Percentiles rank a stretch among this genome's conserved stretches.
These are phyloP conservation scores for Diprion similis DNA, from an alignment of 1,140 invertebrate genomes.

Conservation along the genomic window DNA sequence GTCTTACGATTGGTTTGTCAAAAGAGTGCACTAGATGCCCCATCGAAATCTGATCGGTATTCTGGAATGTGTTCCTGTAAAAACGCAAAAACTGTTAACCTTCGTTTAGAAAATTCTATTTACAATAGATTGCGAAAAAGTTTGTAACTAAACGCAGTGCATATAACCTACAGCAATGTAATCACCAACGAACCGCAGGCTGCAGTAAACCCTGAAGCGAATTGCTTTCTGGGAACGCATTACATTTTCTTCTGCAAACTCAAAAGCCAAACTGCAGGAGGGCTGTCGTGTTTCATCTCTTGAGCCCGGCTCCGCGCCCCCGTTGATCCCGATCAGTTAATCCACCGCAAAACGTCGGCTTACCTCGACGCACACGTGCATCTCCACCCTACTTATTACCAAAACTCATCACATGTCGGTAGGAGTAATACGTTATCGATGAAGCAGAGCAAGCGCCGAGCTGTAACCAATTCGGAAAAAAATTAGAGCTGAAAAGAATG, in stretches of 20 bases:
- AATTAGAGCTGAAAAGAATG: neutral
- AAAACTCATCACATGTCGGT: neutral
- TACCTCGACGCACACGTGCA: slow-evolving; percentile 1
- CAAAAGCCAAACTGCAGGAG: too few relatives aligned
- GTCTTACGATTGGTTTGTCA: too few relatives aligned
- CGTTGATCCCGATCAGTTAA: neutral
- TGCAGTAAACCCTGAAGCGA: neutral
- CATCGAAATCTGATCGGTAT: too few relatives aligned
- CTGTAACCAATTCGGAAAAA: neutral
- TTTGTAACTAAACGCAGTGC: neutral
- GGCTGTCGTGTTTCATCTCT: neutral
- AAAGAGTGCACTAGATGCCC: too few relatives aligned
- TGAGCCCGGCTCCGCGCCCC: neutral
- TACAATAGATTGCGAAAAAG: neutral
- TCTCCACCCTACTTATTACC: neutral
- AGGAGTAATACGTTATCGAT: neutral
- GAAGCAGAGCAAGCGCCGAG: neutral
- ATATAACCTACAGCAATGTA: neutral
- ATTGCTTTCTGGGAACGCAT: too few relatives aligned
- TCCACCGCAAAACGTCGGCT: slow-evolving; percentile 15
- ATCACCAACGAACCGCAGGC: neutral
- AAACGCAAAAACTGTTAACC: too few relatives aligned
- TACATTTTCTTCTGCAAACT: too few relatives aligned
- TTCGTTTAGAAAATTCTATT: too few relatives aligned
- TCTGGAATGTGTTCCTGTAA: too few relatives aligned